phyloP scores from a whole-genome alignment of 1,140 invertebrate species.

The Hypsibius dujardini region DNA sequence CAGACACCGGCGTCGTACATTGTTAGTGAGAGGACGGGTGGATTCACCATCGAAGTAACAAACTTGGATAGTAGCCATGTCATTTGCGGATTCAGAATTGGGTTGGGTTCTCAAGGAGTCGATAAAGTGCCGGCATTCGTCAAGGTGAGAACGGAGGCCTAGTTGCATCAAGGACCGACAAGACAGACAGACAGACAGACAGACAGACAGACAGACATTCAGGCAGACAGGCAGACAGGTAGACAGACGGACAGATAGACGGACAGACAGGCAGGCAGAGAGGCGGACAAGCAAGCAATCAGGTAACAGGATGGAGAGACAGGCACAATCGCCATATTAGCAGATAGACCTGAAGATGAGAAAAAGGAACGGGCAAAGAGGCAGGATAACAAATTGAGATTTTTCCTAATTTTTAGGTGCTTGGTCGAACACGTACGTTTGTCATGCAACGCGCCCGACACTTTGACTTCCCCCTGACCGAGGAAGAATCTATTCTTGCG shows the following conservation, averaged over 20 bases:
- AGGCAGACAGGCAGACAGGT: no score
- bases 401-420: constrained; percentile 39
- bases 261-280: no score
- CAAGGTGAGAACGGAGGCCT: constrained; percentile 33
- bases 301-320: no score
- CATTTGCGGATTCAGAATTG: constrained; percentile 55
- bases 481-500: constrained; percentile 77
- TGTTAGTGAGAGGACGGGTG: constrained; percentile 63
- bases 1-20: constrained; percentile 65
- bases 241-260: no score
- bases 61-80: constrained; percentile 73
- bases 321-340: no score
- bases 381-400: background rate
- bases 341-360: no score
- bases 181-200: no score
- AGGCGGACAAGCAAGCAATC: no score
- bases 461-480: constrained; percentile 83
- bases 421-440: constrained; percentile 61
- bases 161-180: no score
- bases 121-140: constrained; percentile 62
- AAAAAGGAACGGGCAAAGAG: no score
- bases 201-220: no score
- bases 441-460: constrained; percentile 59
- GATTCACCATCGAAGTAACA: constrained; percentile 68
- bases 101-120: constrained; percentile 66